A percentile compares a stretch with the other conserved stretches of the same genome.
Evolutionary conservation across 2,888 invertebrate genomes (phyloP).

Genomic region (Cynaeus angustus): DNA sequence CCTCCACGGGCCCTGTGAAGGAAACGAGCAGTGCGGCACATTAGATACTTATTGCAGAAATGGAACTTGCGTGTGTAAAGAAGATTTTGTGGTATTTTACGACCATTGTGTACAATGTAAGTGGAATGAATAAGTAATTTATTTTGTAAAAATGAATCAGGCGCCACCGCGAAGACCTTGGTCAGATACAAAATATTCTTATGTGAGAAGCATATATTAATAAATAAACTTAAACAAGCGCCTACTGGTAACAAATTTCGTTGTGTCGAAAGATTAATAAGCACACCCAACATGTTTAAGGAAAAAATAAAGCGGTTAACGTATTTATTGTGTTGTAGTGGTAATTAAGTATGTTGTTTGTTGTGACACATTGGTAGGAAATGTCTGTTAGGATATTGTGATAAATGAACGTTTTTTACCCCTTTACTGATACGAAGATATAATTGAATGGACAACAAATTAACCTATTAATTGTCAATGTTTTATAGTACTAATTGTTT

Average conservation of each 20-base stretch:
- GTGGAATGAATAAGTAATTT: conserved; percentile 40
- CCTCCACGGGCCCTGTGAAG: conserved; percentile 61
- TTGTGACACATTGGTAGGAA: conserved; percentile 17
- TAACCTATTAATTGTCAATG: conserved; percentile 1
- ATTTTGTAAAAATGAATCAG: conserved; percentile 6
- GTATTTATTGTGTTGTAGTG: conserved; percentile 10
- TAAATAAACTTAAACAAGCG: conserved; percentile 30
- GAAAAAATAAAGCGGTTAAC: conserved; percentile 6
- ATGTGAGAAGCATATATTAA: conserved; percentile 10
- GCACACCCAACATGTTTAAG: conserved; percentile 19
- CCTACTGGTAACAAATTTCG: conserved; percentile 17
- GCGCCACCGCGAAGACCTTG: conserved; percentile 11
- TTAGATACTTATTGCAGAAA: conserved; percentile 64
- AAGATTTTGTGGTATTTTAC: conserved; percentile 60
- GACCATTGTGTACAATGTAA: conserved; percentile 63
- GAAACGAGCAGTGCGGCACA: conserved; percentile 63
- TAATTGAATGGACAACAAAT: conserved; percentile 10
- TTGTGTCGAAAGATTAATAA: conserved; percentile 14
- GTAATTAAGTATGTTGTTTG: conserved; percentile 23
- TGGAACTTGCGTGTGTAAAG: conserved; percentile 61
- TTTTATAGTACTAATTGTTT: neutral
- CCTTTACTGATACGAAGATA: conserved; percentile 13
- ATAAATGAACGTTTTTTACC: conserved; percentile 16
- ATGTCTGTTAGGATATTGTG: conserved; percentile 1
- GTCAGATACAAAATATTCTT: conserved; percentile 11